phyloP scores from a whole-genome alignment of 2,797 vertebrate genomes.

The Chiloscyllium punctatum region DNA sequence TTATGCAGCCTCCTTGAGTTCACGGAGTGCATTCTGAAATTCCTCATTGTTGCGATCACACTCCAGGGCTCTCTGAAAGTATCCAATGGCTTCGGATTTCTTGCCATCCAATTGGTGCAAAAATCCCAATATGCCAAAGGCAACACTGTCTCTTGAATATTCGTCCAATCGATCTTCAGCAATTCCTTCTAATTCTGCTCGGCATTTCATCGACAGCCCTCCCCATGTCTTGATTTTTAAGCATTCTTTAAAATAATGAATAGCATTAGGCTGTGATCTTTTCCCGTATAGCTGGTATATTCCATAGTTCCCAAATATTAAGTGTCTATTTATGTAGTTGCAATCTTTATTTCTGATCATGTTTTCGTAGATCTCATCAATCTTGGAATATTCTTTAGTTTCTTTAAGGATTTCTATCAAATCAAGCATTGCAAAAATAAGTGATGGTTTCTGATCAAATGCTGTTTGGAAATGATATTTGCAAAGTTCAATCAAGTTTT shows the following conservation, averaged over 20 bases:
- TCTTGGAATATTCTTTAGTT: conserved; percentile 39
- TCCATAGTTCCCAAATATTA: conserved; percentile 41
- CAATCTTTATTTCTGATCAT: conserved; percentile 39
- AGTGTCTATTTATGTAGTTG: conserved; percentile 41
- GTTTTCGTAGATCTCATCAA: conserved; percentile 41
- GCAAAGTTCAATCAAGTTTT: conserved; percentile 35
- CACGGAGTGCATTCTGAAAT: conserved; percentile 41
- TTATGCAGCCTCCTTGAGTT: neutral
- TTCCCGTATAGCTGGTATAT: conserved; percentile 47
- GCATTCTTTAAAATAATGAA: conserved; percentile 52
- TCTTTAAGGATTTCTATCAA: conserved; percentile 40
- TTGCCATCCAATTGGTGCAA: neutral
- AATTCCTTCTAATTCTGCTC: neutral
- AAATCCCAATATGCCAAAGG: neutral
- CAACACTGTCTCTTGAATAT: neutral
- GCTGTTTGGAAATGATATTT: conserved; percentile 43
- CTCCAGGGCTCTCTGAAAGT: conserved; percentile 45
- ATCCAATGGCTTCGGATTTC: conserved; percentile 33
- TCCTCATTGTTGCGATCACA: conserved; percentile 46
- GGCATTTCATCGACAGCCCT: no score
- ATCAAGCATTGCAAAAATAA: conserved; percentile 40
- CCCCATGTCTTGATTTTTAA: conserved; percentile 48
- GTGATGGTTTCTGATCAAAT: conserved; percentile 40
- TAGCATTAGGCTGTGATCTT: conserved; percentile 51
- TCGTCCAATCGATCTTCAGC: neutral